Percentiles rank a stretch among this genome's conserved stretches.
These are phyloP conservation scores for Drosophila meridiana DNA, from an alignment of 2,888 invertebrate species.

Conservation along the genomic window DNA sequence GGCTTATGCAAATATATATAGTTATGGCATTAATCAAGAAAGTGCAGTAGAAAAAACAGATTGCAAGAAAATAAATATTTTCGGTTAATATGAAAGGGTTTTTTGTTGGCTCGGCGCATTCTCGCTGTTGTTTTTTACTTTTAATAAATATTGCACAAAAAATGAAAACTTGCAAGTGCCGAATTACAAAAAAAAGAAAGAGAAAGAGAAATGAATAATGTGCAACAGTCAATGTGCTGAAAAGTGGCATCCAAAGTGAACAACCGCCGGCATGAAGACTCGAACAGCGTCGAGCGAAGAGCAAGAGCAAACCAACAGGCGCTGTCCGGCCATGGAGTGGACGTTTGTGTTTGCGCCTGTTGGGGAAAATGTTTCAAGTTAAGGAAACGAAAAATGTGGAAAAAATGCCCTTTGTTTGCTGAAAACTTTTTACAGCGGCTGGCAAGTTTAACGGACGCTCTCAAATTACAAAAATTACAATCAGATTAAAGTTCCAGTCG, in stretches of 20 bases:
- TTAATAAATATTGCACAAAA: constrained; percentile 68
- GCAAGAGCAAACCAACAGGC: background rate
- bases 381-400: constrained; percentile 41
- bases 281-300: background rate
- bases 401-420: constrained; percentile 28
- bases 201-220: constrained; percentile 11
- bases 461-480: constrained; percentile 30
- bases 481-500: constrained; percentile 10
- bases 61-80: constrained; percentile 31
- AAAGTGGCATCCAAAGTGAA: constrained; percentile 66
- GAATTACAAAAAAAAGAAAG: constrained; percentile 16
- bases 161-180: constrained; percentile 60
- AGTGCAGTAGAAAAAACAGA: constrained; percentile 39
- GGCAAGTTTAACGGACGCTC: constrained; percentile 18
- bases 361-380: constrained; percentile 52
- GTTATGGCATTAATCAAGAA: constrained; percentile 72
- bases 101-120: constrained; percentile 19
- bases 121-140: constrained; percentile 50
- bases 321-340: constrained; percentile 15
- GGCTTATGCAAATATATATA: constrained; percentile 70
- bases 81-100: constrained; percentile 66
- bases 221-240: constrained; percentile 73
- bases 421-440: constrained; percentile 44
- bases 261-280: constrained; percentile 37
- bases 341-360: constrained; percentile 51